phyloP scores from a whole-genome alignment of 1,140 invertebrate genomes.

The Drosophila paulistorum region DNA sequence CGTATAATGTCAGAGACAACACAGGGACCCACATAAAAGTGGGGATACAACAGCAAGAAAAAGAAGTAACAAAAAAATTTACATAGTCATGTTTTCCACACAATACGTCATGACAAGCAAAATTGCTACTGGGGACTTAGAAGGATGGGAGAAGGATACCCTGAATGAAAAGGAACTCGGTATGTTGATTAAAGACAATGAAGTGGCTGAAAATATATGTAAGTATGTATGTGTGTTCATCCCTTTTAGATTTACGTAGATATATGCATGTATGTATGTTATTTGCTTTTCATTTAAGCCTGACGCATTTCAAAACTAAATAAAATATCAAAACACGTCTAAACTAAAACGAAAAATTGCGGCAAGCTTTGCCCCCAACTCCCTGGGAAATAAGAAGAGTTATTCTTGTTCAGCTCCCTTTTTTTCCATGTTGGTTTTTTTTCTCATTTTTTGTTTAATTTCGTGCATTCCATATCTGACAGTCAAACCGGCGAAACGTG shows the following conservation, averaged over 20 bases:
- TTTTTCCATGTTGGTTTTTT: conserved; percentile 13
- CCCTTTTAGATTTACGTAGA: neutral
- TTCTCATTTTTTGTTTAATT: conserved; percentile 63
- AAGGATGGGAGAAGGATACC: conserved; percentile 17
- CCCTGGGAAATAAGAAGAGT: conserved; percentile 68
- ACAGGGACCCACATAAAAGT: conserved; percentile 7
- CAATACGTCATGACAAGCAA: conserved; percentile 67
- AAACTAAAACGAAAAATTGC: conserved; percentile 58
- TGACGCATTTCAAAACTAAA: conserved; percentile 40
- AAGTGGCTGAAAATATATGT: conserved; percentile 46
- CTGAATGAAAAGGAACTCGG: conserved; percentile 27
- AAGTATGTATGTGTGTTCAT: neutral
- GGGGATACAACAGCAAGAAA: neutral
- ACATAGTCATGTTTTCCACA: conserved; percentile 74
- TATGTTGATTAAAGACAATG: conserved; percentile 60
- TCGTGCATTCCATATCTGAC: conserved; percentile 51
- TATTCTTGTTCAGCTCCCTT: conserved; percentile 10
- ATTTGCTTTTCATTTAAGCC: conserved; percentile 29
- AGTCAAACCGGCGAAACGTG: conserved; percentile 63
- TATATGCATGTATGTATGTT: neutral
- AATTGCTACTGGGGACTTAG: conserved; percentile 43
- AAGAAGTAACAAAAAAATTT: conserved; percentile 53
- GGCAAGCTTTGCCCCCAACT: conserved; percentile 31
- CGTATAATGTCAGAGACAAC: conserved; percentile 52
- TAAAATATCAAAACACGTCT: conserved; percentile 55